These are phyloP conservation scores for Hucho hucho DNA, from an alignment of 2,113 vertebrate genomes.

Conservation along the genomic window DNA sequence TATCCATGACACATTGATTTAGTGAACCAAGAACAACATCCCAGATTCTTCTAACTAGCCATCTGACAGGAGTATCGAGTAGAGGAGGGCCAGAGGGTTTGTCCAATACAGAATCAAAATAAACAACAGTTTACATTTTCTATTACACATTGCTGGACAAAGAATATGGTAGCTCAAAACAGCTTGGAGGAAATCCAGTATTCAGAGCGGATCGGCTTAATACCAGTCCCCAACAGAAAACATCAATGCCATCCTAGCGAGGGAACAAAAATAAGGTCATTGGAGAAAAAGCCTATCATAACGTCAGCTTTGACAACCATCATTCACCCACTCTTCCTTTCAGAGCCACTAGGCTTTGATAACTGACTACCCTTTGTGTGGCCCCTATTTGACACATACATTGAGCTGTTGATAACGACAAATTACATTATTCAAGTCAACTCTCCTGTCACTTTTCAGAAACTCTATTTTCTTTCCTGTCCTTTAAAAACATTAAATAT, in stretches of 20 bases:
- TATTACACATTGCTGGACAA: constrained; percentile 29
- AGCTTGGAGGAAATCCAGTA: constrained; percentile 1
- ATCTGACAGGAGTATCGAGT: background rate
- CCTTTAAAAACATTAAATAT: constrained; percentile 2
- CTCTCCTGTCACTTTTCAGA: background rate
- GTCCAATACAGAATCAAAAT: constrained; percentile 25
- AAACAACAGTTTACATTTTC: constrained; percentile 43
- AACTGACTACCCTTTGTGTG: constrained; percentile 9
- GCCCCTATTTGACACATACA: constrained; percentile 13
- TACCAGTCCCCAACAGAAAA: constrained; percentile 3
- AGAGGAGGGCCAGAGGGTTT: background rate
- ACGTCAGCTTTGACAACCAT: constrained; percentile 12
- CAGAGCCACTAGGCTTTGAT: constrained; percentile 2
- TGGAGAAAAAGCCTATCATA: constrained; percentile 9
- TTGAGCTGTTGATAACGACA: constrained; percentile 30
- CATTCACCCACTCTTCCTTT: background rate
- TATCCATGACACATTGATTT: constrained; percentile 44
- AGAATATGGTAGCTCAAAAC: background rate
- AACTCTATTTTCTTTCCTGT: constrained; percentile 1
- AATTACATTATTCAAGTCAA: constrained; percentile 21
- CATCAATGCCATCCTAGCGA: background rate
- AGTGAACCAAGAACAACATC: constrained; percentile 47
- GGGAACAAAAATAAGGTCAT: constrained; percentile 13
- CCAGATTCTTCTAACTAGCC: constrained; percentile 32
- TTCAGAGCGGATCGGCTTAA: constrained; percentile 6